Base-by-base conservation (phyloP, 2,888 invertebrate species). In the Eurois occulta region DNA sequence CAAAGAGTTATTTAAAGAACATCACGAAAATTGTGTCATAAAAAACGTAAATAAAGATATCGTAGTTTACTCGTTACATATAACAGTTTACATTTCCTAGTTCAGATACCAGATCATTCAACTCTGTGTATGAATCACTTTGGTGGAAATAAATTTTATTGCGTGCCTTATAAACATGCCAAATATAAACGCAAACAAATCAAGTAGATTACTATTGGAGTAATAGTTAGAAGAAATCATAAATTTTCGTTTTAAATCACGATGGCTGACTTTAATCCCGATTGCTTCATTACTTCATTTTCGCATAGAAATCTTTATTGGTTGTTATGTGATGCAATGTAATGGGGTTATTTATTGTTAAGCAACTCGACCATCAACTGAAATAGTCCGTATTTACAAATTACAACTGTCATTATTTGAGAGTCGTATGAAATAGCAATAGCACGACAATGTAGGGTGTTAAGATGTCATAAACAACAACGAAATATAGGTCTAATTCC, bases 91-190 rank as follows among this genome's bases (percentile, higher is more conserved):
- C 72, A 55, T 75, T 83, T 71, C 64, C 52, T 35, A 75, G 58
- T 82, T 72, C 32, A 52, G 67, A 72, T 71, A 68, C n/a, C 67
- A 52, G 78, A 83, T 74, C 79, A 83, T 80, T 85, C 74, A 79
- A 83, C 76, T 86, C 69, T 13, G 16, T 8, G 46, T 66, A 74
- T 83, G 79, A 84, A 86, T 83, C 83, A 84, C 67, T 73, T 11
- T 64, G 43, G 65, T 38, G 46, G 52, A 74, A 85, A 81, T 74
- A 81, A 58, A 74, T 69, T 84, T 38, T 78, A 81, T 75, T 58
- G 60, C 72, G 68, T 72, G 55, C 62, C 76, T 74, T 76, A 78
- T 83, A 83, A 83, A 85, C 55, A 86, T 83, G 76, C 80, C 76
- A 83, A 85, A 70, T 79, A 77, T 24, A 76, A 79, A 72, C 75